Evolutionary conservation across 2,113 vertebrate species (phyloP).

Genomic region (Notothenia coriiceps): DNA sequence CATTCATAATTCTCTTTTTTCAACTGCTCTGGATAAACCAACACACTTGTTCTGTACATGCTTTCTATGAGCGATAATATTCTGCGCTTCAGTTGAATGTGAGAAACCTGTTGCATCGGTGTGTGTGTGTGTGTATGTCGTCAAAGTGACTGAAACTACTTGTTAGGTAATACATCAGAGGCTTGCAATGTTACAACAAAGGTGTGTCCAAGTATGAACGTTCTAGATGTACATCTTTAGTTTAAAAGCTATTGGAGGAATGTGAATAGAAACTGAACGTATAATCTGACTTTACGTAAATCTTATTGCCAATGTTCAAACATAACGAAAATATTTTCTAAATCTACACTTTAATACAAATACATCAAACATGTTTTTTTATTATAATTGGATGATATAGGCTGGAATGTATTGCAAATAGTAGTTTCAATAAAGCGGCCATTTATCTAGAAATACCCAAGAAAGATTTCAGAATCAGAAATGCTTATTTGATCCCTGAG

Average conservation of each 20-base stretch:
- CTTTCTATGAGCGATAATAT: no score
- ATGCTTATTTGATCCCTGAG: no score
- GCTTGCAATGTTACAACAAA: conserved; percentile 19
- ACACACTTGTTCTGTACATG: not conserved
- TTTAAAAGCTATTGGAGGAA: not conserved
- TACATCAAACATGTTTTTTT: no score
- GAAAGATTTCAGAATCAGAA: not conserved
- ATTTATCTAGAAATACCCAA: not conserved
- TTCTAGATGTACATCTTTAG: not conserved
- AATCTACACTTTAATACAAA: no score
- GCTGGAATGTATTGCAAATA: not conserved
- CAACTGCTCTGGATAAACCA: no score
- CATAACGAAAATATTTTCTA: no score
- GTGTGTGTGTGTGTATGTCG: not conserved
- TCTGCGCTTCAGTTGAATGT: not conserved
- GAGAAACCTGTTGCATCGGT: not conserved
- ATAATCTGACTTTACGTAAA: not conserved
- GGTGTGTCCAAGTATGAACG: conserved; percentile 47
- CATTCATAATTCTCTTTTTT: not conserved
- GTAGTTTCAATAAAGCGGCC: not conserved
- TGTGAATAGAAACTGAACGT: not conserved
- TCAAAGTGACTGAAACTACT: conserved; percentile 38
- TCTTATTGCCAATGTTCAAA: not conserved
- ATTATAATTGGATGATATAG: no score
- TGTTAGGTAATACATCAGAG: not conserved